These are phyloP conservation scores for Cephus pygmeus DNA, from an alignment of 2,888 invertebrate genomes.

Conservation along the genomic window DNA sequence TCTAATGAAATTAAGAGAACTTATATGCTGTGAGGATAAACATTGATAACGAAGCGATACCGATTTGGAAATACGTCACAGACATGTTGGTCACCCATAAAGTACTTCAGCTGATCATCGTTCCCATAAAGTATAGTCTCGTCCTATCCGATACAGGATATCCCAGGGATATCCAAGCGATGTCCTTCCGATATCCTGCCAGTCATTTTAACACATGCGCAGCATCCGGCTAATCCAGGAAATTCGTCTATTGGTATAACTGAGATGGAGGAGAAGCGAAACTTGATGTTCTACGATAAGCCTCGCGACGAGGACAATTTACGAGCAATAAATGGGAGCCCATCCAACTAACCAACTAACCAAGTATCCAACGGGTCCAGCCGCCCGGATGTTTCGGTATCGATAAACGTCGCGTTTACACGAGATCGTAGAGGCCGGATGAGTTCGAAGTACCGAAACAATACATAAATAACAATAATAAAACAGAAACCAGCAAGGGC, in stretches of 20 bases:
- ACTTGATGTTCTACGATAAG: not conserved
- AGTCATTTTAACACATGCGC: not conserved
- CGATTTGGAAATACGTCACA: not conserved
- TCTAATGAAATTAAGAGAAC: not conserved
- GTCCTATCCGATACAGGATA: not conserved
- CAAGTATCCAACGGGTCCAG: not conserved
- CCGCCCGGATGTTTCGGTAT: not conserved
- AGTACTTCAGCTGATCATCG: not conserved
- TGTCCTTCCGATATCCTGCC: not conserved
- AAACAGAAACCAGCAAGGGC: not conserved
- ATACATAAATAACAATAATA: not conserved
- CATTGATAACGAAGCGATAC: not conserved
- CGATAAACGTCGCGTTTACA: not conserved
- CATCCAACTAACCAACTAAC: not conserved
- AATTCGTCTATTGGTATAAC: not conserved
- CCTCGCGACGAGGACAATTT: not conserved
- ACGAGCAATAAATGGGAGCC: not conserved
- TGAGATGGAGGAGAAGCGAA: not conserved
- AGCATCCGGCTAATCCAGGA: not conserved
- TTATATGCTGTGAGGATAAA: not conserved
- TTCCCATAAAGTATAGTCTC: not conserved
- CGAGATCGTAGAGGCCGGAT: not conserved
- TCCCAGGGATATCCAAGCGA: not conserved
- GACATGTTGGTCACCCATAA: not conserved
- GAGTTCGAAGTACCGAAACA: not conserved